Base-by-base conservation (phyloP, 2,888 invertebrate genomes). In the Andrena marginata region DNA sequence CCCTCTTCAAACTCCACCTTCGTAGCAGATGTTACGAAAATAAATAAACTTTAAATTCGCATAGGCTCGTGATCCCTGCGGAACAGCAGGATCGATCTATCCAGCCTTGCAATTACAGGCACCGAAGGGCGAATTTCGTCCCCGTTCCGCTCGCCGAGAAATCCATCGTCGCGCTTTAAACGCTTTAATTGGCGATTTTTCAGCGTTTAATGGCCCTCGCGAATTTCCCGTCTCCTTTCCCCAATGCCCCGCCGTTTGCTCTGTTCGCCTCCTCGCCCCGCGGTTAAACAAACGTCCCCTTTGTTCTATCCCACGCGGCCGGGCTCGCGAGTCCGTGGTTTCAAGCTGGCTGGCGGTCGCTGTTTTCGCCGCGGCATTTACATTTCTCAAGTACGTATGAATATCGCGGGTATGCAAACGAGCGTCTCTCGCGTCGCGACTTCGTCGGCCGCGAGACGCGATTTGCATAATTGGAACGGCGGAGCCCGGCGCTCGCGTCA, bases 321-420 rank as follows among this genome's bases (percentile, higher is more conserved):
- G 8, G 13, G 48, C 29, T 62, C 49, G n/a, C 33, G 65, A 29
- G 26, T 20, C 49, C 48, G 29, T 8, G 65, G 16, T 26, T 20
- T 23, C 23, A 10, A 13, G 23, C 23, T 0, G 54, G 20, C 4
- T n/a, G 59, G 56, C n/a, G 26, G 69, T 42, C 56, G 56, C 56
- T 26, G 51, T 3, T 69, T 51, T 74, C 59, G 69, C 8, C 49
- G 26, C 16, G 23, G 64, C 29, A 78, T 85, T 78, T 79, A 79
- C 85, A 82, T 85, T 71, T 35, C 71, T 76, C 56, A 64, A 68
- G 76, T 71, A 56, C 70, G 71, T 48, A 77, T 77, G 70, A 77
- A 69, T 82, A 77, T 77, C 72, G 76, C 74, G 56, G 68, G 64
- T 79, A 82, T 73, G 82, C 64, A 85, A 85, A 85, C 65, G 60